phyloP scores from a whole-genome alignment of 2,888 invertebrate species.

The Nemotelus pantherinus region DNA sequence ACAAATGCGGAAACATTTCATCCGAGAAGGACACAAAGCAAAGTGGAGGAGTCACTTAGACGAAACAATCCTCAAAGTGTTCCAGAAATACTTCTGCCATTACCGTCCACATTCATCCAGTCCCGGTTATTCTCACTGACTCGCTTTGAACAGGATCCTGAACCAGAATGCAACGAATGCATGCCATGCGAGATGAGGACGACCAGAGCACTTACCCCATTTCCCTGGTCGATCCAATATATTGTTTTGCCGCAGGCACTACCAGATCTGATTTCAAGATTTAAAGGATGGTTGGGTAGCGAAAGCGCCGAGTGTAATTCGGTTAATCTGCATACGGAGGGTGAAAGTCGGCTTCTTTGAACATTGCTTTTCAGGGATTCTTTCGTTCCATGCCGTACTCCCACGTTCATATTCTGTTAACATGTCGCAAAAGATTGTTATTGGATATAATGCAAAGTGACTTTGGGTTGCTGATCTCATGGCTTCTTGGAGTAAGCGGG shows the following conservation, averaged over 20 bases:
- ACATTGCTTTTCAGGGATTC: slow-evolving; percentile 14
- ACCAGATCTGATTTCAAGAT: too few species aligned
- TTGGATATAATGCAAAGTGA: too few species aligned
- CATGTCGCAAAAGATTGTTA: slow-evolving; percentile 12
- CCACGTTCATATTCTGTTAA: slow-evolving; percentile 30
- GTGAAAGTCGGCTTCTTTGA: slow-evolving; percentile 49
- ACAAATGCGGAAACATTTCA: slow-evolving; percentile 47
- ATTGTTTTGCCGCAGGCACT: too few species aligned
- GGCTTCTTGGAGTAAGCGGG: too few species aligned
- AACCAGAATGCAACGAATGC: slow-evolving; percentile 20
- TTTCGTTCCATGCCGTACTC: slow-evolving; percentile 17
- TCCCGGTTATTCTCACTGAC: not conserved
- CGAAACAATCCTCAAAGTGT: slow-evolving; percentile 41
- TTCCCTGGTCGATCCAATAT: slow-evolving; percentile 14
- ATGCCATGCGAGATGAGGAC: slow-evolving; percentile 2
- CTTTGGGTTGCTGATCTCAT: not conserved
- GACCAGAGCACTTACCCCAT: slow-evolving; percentile 33
- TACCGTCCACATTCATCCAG: slow-evolving; percentile 20
- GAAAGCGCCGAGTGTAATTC: slow-evolving; percentile 46
- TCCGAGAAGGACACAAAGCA: slow-evolving; percentile 47
- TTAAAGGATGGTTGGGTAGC: not conserved
- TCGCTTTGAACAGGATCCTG: slow-evolving; percentile 4
- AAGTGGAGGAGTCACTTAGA: slow-evolving; percentile 46
- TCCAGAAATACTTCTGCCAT: slow-evolving; percentile 31
- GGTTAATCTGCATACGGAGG: slow-evolving; percentile 47